A percentile compares a stretch with the other conserved stretches of the same genome.
These are phyloP conservation scores for Tetragonisca angustula DNA, from an alignment of 2,888 invertebrate species.

Conservation along the genomic window DNA sequence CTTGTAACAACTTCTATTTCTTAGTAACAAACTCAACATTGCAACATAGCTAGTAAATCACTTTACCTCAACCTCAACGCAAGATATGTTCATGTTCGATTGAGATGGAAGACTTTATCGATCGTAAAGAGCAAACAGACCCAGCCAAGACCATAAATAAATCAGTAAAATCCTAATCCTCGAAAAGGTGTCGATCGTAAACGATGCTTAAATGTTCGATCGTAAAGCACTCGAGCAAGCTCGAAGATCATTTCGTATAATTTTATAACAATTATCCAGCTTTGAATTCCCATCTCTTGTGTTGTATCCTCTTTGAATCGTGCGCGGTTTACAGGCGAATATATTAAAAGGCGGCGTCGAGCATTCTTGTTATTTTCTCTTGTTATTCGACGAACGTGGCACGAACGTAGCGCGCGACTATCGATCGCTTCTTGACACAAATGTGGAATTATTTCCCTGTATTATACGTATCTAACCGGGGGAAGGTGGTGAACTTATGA, in stretches of 20 bases:
- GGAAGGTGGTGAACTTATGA: not conserved
- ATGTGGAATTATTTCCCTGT: slow-evolving; percentile 30
- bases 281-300: slow-evolving; percentile 4
- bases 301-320: not conserved
- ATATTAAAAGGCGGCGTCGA: not conserved
- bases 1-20: not conserved
- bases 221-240: not conserved
- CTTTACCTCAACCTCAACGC: too few species aligned
- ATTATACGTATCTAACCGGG: not conserved
- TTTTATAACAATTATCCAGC: not conserved
- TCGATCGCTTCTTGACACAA: slow-evolving; percentile 54
- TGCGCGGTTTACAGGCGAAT: slow-evolving; percentile 1
- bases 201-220: not conserved
- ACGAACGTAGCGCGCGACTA: slow-evolving; percentile 13
- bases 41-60: too few species aligned
- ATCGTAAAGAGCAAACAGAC: not conserved
- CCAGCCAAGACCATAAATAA: not conserved
- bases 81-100: too few species aligned
- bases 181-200: not conserved
- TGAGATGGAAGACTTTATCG: too few species aligned
- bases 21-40: too few species aligned
- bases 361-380: slow-evolving; percentile 13
- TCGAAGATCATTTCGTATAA: not conserved
- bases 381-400: slow-evolving; percentile 16
- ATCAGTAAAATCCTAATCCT: not conserved